Percentiles rank a stretch among this genome's conserved stretches.
These are phyloP conservation scores for Branchinecta lynchi DNA, from an alignment of 1,140 invertebrate genomes.

Conservation along the genomic window DNA sequence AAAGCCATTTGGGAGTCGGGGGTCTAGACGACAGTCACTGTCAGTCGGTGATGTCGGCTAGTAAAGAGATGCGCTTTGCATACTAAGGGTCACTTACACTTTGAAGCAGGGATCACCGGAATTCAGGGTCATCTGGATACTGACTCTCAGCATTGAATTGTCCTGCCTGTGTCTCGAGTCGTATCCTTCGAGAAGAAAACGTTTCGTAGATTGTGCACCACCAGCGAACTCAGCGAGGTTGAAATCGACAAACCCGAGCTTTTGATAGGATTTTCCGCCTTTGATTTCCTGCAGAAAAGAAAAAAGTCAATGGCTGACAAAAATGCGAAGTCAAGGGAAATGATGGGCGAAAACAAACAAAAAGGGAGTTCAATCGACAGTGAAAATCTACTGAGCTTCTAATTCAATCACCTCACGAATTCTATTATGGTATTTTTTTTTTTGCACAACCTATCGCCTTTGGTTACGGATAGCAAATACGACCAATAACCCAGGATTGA, in stretches of 20 bases:
- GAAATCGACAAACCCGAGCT: constrained; percentile 89
- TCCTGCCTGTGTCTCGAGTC: constrained; percentile 76
- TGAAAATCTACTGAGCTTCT: neutral
- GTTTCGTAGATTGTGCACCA: constrained; percentile 61
- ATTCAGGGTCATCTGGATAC: constrained; percentile 81
- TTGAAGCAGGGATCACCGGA: constrained; percentile 93
- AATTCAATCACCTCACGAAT: too few relatives aligned
- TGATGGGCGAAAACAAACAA: constrained; percentile 22
- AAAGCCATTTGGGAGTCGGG: too few relatives aligned
- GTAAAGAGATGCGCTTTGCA: too few relatives aligned
- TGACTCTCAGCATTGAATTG: constrained; percentile 82
- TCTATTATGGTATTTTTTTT: too few relatives aligned
- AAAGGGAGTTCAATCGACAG: constrained; percentile 15
- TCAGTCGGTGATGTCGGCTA: too few relatives aligned
- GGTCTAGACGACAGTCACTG: too few relatives aligned
- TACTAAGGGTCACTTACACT: constrained; percentile 53
- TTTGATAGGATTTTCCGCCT: constrained; percentile 80
- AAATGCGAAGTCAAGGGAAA: too few relatives aligned
- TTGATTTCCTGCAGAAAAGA: constrained; percentile 45
- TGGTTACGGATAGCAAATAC: too few relatives aligned
- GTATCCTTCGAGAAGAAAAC: constrained; percentile 85
- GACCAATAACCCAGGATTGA: too few relatives aligned
- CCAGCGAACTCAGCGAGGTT: constrained; percentile 93
- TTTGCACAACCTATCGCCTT: too few relatives aligned
- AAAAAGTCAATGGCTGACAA: too few relatives aligned